Evolutionary conservation across 2,113 vertebrate species (phyloP), one percentile per base, ranked within the genome.

Genomic region (Passer montanus): DNA sequence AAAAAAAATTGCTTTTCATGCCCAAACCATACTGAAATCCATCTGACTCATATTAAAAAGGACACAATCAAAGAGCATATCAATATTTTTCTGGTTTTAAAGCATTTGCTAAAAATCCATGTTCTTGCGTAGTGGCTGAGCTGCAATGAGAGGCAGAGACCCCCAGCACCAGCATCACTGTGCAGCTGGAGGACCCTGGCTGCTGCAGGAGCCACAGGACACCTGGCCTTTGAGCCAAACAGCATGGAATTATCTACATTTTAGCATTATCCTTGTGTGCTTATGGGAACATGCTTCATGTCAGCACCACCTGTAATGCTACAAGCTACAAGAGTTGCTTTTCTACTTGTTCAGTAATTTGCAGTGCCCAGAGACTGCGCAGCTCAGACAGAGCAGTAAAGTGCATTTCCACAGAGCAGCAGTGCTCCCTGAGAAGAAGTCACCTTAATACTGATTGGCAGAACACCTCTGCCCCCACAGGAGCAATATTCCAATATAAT

Each of bases 281-380:
- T 60, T 15, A 8, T 2, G 5, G 60, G 53, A 72, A 31, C 14
- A 1, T 1, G 8, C 47, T 37, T 69, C 20, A 1, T 2, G 7
- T 14, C 49, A 68, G 62, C n/a, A 22, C 10, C 23, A 69, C 41
- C 72, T 39, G 16, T 5, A n/a, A 23, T 3, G 5, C 35, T 47
- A 13, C 41, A 68, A 83, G 35, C 50, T 49, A 20, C 33, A 26
- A 6, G 53, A 59, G 27, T 19, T 30, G 15, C 30, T 77, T 13
- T 67, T 39, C 30, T 53, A 1, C 26, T 13, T 24, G 23, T 35
- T n/a, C 52, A 10, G 35, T 19, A 13, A 55, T 43, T 58, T 59
- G 35, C 64, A 49, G 30, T 7, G 33, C 23, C 53, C 37, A 31
- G 49, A 28, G 55, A 35, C 23, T 7, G 26, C 9, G 26, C 6